Evolutionary conservation across 2,888 invertebrate species (phyloP).

Genomic region (Glyphotaelius pellucidus): DNA sequence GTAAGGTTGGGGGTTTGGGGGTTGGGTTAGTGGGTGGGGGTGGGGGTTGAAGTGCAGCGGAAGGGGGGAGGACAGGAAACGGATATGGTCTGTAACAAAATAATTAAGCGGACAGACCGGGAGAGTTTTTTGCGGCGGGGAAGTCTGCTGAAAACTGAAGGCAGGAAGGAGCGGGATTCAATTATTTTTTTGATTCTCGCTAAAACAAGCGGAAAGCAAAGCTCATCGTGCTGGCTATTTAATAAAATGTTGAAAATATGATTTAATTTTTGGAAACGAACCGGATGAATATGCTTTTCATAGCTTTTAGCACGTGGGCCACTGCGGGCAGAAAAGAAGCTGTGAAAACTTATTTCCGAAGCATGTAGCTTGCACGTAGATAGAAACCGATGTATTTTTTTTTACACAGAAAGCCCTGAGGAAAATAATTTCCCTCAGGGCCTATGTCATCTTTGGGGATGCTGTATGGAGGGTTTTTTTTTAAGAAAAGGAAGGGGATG

Average conservation of each 20-base stretch:
- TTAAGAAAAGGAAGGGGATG: no score
- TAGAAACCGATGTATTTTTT: not conserved
- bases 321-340: not conserved
- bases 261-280: not conserved
- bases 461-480: no score
- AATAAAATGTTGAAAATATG: not conserved
- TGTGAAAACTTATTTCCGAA: not conserved
- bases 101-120: constrained; percentile 46
- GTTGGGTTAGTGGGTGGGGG: not conserved
- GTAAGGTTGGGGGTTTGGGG: not conserved
- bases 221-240: not conserved
- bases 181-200: not conserved
- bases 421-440: no score
- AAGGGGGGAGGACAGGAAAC: constrained; percentile 47
- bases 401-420: no score
- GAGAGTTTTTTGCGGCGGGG: constrained; percentile 11
- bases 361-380: not conserved
- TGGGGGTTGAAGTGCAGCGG: constrained; percentile 18
- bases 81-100: constrained; percentile 54
- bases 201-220: not conserved
- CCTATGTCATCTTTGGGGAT: no score
- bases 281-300: not conserved
- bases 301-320: not conserved
- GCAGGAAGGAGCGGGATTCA: not conserved
- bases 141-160: constrained; percentile 14